phyloP scores from a whole-genome alignment of 1,140 invertebrate genomes.

The Araneus ventricosus region DNA sequence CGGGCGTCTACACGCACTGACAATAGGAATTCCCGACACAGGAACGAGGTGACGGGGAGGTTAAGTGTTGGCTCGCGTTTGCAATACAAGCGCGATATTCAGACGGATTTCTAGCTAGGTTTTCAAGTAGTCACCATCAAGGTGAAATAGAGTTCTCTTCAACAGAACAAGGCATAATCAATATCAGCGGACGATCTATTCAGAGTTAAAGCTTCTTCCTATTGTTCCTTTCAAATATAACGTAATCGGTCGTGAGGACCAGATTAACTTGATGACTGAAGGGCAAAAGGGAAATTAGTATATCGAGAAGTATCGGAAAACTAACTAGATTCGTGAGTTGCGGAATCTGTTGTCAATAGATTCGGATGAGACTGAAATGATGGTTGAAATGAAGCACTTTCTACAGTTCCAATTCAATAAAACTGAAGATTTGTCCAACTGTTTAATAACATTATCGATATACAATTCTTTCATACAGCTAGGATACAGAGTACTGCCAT shows the following conservation, averaged over 20 bases:
- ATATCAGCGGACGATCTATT: background rate
- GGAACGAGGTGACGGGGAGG: conserved; percentile 19
- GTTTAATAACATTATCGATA: no score
- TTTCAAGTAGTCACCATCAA: background rate
- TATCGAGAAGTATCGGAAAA: no score
- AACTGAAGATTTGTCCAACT: no score
- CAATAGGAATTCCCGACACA: conserved; percentile 14
- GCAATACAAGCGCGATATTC: background rate
- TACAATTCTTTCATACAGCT: no score
- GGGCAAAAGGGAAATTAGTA: background rate
- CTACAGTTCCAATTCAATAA: no score
- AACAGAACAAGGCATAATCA: conserved; percentile 15
- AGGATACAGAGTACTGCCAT: no score
- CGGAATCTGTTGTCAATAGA: no score
- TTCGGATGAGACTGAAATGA: no score
- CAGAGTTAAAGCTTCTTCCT: background rate
- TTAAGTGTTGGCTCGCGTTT: conserved; percentile 26
- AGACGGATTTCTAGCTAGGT: background rate
- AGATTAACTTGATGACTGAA: background rate
- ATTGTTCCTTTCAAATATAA: conserved; percentile 15
- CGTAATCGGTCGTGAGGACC: conserved; percentile 2
- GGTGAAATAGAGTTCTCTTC: background rate
- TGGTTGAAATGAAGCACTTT: no score
- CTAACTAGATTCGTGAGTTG: no score
- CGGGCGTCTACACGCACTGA: conserved; percentile 34